phyloP scores from a whole-genome alignment of 2,888 invertebrate genomes.

The Macropis europaea region DNA sequence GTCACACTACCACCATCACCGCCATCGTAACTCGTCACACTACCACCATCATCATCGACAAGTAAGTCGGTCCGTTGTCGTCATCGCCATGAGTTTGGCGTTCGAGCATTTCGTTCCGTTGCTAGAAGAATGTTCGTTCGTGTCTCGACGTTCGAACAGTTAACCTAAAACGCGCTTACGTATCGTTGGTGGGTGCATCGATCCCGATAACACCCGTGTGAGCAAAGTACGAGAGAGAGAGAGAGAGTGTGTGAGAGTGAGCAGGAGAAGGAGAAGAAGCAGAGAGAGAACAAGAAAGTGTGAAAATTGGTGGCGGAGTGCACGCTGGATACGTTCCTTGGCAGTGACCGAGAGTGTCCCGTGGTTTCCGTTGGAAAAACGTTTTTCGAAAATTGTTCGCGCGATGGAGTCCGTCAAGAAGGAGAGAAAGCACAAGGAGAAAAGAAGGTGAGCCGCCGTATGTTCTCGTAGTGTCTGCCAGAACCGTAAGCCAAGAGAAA shows the following conservation, averaged over 20 bases:
- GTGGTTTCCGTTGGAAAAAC: conserved; percentile 8
- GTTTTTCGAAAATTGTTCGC: not conserved
- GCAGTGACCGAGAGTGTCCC: conserved; percentile 69
- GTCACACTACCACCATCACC: conserved; percentile 3
- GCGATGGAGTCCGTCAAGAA: conserved; percentile 67
- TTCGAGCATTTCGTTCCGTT: conserved; percentile 30
- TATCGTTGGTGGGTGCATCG: conserved; percentile 43
- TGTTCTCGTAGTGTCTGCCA: no score
- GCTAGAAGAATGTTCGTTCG: conserved; percentile 23
- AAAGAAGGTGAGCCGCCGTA: conserved; percentile 83
- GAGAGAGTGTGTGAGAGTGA: conserved; percentile 10
- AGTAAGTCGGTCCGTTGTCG: not conserved
- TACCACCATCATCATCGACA: conserved; percentile 36
- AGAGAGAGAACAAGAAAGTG: conserved; percentile 10
- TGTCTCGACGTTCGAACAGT: conserved; percentile 20
- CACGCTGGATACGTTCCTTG: conserved; percentile 66
- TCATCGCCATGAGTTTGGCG: conserved; percentile 54
- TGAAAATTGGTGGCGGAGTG: conserved; percentile 4
- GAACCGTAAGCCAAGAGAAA: no score
- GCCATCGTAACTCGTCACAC: conserved; percentile 7
- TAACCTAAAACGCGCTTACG: no score
- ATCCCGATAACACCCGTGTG: conserved; percentile 46
- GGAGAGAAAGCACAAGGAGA: conserved; percentile 82
- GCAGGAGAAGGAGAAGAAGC: conserved; percentile 34
- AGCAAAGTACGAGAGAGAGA: conserved; percentile 35